Base-by-base conservation (phyloP, 2,113 vertebrate species). In the Dunckerocampus dactyliophorus region DNA sequence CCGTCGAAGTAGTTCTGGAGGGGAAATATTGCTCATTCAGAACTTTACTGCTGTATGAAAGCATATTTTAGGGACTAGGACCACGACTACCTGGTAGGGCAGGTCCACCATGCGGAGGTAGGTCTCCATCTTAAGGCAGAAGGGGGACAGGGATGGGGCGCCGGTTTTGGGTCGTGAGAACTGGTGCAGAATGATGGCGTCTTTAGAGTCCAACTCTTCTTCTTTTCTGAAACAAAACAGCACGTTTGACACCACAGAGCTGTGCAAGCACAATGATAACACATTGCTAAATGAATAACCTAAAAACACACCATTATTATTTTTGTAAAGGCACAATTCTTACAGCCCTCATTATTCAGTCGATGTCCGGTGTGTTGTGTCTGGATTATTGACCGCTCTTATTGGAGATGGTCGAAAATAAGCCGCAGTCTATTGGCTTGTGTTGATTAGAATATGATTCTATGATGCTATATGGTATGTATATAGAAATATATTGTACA, bases 91-190 rank as follows among this genome's bases (percentile, higher is more conserved):
- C 95, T 97, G 93, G 83, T 99, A 99, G 65, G 97, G 95, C 73
- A 99, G 90, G 85, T 98, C 96, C 37, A 93, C 93, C 95, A 99
- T 99, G 80, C 96, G 93, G 86, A 99, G 88, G 82, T 97, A 99
- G 20, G 95, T 99, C 91, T 99, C 97, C 93, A 96, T 92, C 88
- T 99, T 99, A 89, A 99, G 90, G 82, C 97, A 99, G 89, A 95
- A 97, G 0, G 97, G 97, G 76, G 96, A 98, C 72, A 99, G 88
- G 79, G 96, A 98, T 0, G 97, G 97, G 56, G 91, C 91, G 16
- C 94, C 94, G 59, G 91, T 93, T 80, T 89, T 94, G 78, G 97
- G 95, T 82, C 96, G 90, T 60, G 97, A 94, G 86, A 98, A 99
- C 85, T 99, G 97, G 88, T 97, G 97, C 79, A 99, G 92, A 85